A percentile compares a stretch with the other conserved stretches of the same genome.
phyloP scores from a whole-genome alignment of 2,888 invertebrate species.

The Philaethria dido region DNA sequence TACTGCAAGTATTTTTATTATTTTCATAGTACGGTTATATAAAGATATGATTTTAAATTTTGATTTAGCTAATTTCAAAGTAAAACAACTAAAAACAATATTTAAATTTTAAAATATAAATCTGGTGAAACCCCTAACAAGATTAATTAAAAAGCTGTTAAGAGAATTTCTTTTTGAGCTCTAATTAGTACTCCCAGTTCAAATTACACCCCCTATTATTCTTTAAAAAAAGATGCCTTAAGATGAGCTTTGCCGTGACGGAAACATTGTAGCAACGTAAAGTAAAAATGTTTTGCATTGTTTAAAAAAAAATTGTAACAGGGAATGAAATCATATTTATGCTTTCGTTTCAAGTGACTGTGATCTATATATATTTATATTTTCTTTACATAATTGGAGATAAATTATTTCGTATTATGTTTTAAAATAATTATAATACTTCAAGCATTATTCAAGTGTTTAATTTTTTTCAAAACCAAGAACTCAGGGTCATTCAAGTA shows the following conservation, averaged over 20 bases:
- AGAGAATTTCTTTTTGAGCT: constrained; percentile 21
- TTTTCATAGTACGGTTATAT: no score
- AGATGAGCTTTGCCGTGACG: constrained; percentile 13
- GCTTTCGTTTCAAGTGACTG: background rate
- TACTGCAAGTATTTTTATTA: no score
- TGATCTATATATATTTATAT: no score
- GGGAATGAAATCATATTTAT: background rate
- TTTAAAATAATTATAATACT: no score
- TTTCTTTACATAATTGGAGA: no score
- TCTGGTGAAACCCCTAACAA: constrained; percentile 20
- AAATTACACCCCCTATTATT: constrained; percentile 27
- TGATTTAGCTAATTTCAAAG: background rate
- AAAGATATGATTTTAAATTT: background rate
- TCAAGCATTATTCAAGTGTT: no score
- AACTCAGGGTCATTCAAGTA: no score
- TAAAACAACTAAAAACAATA: background rate
- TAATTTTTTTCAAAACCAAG: no score
- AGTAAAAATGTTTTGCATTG: constrained; percentile 5
- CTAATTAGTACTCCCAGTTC: constrained; percentile 27
- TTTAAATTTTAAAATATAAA: background rate
- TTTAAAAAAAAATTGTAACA: background rate
- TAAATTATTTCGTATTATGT: no score
- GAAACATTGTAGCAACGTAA: background rate
- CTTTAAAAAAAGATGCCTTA: constrained; percentile 24
- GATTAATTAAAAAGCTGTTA: constrained; percentile 28